Percentiles rank a stretch among this genome's conserved stretches.
Evolutionary conservation across 2,113 vertebrate species (phyloP).

Genomic region (Pyxicephalus adspersus): DNA sequence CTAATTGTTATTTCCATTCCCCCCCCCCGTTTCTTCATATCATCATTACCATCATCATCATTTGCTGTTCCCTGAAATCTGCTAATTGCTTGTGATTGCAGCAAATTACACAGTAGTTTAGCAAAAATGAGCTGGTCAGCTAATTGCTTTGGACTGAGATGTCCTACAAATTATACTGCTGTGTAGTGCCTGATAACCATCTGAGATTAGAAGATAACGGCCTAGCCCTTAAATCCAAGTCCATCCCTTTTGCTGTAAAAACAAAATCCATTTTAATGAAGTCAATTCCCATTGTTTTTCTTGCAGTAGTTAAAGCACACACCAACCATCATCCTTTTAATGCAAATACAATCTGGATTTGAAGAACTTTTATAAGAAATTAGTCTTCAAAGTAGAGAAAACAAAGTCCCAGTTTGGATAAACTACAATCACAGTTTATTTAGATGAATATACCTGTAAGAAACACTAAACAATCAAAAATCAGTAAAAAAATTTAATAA

Average conservation of each 20-base stretch:
- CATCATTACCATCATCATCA: slow-evolving; percentile 48
- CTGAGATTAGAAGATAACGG: slow-evolving; percentile 44
- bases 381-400: too few relatives aligned
- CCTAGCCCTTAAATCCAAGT: slow-evolving; percentile 24
- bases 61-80: slow-evolving; percentile 52
- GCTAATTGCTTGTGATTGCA: slow-evolving; percentile 54
- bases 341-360: background rate
- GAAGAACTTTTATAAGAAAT: background rate
- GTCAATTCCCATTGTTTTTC: slow-evolving; percentile 4
- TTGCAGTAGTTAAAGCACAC: background rate
- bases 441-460: too few relatives aligned
- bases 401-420: too few relatives aligned
- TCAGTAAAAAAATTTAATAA: too few relatives aligned
- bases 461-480: too few relatives aligned
- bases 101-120: slow-evolving; percentile 56
- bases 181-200: slow-evolving; percentile 37
- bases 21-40: slow-evolving; percentile 8
- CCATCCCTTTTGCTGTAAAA: slow-evolving; percentile 33
- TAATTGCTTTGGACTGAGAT: slow-evolving; percentile 48
- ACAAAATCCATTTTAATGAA: slow-evolving; percentile 41
- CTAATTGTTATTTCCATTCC: slow-evolving; percentile 52
- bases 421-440: too few relatives aligned
- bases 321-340: background rate
- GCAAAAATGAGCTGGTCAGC: slow-evolving; percentile 36
- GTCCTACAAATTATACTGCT: slow-evolving; percentile 23